Evolutionary conservation across 1,140 invertebrate genomes (phyloP).

Genomic region (Orussus abietinus): DNA sequence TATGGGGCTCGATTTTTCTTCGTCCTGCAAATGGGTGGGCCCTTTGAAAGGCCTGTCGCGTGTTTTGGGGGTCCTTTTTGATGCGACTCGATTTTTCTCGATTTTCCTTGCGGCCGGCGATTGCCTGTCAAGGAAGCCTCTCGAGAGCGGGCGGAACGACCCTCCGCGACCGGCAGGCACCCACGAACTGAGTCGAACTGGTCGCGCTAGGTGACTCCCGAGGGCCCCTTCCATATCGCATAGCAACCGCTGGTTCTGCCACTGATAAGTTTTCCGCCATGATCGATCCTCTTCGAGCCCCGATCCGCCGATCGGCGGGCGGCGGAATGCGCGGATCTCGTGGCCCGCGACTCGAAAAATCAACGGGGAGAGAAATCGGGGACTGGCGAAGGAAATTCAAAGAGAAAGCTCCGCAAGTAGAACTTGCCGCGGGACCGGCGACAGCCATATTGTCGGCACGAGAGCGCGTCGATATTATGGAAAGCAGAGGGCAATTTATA

Average conservation of each 20-base stretch:
- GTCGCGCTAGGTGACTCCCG: conserved; percentile 29
- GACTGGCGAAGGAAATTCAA: neutral
- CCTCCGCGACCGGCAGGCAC: conserved; percentile 26
- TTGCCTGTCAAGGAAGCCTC: no score
- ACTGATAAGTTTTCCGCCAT: conserved; percentile 24
- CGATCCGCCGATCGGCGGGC: no score
- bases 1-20: no score
- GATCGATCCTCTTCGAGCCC: no score
- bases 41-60: no score
- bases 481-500: no score
- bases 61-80: neutral
- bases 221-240: conserved; percentile 34
- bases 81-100: neutral
- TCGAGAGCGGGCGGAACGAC: neutral
- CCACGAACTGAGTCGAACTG: conserved; percentile 33
- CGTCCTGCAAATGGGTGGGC: no score
- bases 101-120: neutral
- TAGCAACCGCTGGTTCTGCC: conserved; percentile 32
- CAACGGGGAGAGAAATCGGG: neutral
- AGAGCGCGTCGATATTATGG: neutral
- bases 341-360: neutral
- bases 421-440: no score
- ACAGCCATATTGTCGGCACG: no score
- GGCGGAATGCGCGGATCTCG: no score
- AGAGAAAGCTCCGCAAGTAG: neutral